phyloP scores from a whole-genome alignment of 2,888 invertebrate genomes.

The Oscheius sp. region DNA sequence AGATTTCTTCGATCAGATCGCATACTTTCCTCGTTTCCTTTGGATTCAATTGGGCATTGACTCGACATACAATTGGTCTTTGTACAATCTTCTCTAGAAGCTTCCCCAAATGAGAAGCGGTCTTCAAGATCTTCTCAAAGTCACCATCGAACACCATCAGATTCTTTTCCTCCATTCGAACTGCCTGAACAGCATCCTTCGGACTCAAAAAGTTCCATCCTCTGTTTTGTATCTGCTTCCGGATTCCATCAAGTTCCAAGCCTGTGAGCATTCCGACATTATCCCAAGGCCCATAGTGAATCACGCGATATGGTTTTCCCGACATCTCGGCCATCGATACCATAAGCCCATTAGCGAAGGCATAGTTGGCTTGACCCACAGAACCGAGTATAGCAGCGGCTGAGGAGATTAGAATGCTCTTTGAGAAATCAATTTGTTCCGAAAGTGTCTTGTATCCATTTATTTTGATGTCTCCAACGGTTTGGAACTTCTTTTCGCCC shows the following conservation, averaged over 20 bases:
- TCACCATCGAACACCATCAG: slow-evolving; percentile 57
- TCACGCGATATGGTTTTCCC: slow-evolving; percentile 16
- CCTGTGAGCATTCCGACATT: slow-evolving; percentile 66
- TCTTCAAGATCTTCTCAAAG: slow-evolving; percentile 46
- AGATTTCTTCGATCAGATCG: slow-evolving; percentile 50
- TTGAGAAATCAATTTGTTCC: not conserved
- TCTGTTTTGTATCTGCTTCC: slow-evolving; percentile 50
- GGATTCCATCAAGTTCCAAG: slow-evolving; percentile 44
- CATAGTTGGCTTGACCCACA: slow-evolving; percentile 66
- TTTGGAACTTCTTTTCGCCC: slow-evolving; percentile 39
- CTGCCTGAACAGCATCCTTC: slow-evolving; percentile 42
- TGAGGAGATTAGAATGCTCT: slow-evolving; percentile 60
- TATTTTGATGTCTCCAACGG: slow-evolving; percentile 55
- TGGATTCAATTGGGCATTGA: not conserved
- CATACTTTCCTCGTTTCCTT: slow-evolving; percentile 34
- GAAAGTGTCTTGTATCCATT: slow-evolving; percentile 55
- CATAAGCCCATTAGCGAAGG: slow-evolving; percentile 64
- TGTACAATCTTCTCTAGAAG: slow-evolving; percentile 45
- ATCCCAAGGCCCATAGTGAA: slow-evolving; percentile 65
- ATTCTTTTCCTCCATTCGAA: slow-evolving; percentile 20
- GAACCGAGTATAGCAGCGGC: slow-evolving; percentile 65
- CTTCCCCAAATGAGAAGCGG: slow-evolving; percentile 49
- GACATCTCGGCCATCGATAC: slow-evolving; percentile 47
- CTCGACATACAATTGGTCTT: not conserved
- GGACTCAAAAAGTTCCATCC: slow-evolving; percentile 61